Conservation (phyloP, 1,140 invertebrate species). For the Brachystomella parvula region DNA sequence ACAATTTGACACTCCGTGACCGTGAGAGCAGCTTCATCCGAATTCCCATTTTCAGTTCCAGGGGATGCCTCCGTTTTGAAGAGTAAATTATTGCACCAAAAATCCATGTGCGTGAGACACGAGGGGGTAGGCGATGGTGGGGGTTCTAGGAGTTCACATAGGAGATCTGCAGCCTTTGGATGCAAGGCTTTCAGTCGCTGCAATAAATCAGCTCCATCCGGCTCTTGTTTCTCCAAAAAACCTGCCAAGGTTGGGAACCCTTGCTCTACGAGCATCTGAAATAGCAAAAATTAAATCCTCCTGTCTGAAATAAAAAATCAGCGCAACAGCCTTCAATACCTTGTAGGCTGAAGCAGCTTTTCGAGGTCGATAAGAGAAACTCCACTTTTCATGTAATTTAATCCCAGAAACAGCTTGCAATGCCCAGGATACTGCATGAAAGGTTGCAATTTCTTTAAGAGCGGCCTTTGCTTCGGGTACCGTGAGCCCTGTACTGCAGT, state of each 20-base stretch:
- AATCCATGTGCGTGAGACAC: constrained; percentile 63
- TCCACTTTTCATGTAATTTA: constrained; percentile 35
- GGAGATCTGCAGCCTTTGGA: constrained; percentile 33
- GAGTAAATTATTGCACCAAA: constrained; percentile 72
- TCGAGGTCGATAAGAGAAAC: constrained; percentile 33
- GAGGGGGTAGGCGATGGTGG: constrained; percentile 49
- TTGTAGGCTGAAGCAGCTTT: constrained; percentile 36
- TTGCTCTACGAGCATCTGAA: constrained; percentile 37
- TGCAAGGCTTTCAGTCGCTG: constrained; percentile 28
- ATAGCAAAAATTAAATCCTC: constrained; percentile 10
- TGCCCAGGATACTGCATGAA: constrained; percentile 58
- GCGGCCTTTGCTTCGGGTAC: constrained; percentile 57
- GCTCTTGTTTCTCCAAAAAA: constrained; percentile 55
- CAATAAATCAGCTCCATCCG: constrained; percentile 32
- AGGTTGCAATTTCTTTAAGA: constrained; percentile 56
- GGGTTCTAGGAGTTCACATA: constrained; percentile 33
- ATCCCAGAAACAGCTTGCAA: constrained; percentile 28
- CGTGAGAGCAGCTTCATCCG: neutral
- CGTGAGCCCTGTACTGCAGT: constrained; percentile 61
- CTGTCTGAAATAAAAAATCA: neutral
- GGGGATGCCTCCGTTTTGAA: constrained; percentile 49
- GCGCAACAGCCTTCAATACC: constrained; percentile 12
- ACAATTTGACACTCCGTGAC: constrained; percentile 56
- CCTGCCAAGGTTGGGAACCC: constrained; percentile 44
- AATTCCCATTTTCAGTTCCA: constrained; percentile 5